Evolutionary conservation across 2,797 vertebrate species (phyloP), one percentile per base, ranked within the genome.

Genomic region (Sandelia bainsii): DNA sequence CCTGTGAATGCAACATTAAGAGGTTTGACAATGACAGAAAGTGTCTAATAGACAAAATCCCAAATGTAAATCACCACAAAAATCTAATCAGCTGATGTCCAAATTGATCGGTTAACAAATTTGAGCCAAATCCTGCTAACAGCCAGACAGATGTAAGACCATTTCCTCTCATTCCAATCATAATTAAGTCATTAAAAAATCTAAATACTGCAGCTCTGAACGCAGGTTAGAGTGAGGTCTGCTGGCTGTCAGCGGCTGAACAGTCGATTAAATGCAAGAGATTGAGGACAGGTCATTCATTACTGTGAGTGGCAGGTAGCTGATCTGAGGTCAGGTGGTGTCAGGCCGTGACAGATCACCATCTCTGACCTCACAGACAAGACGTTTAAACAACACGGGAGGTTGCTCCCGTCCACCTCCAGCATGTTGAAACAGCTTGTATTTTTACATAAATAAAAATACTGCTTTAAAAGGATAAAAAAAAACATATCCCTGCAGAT

Each of bases 281-380:
- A 48, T 25, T 7, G 20, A 23, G 29, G 34, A 46, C 54, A 1
- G 29, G 63, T 75, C 61, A 13, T 74, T 78, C 20, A 63, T 84
- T 72, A 71, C 32, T 3, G 57, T 62, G 75, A 72, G 60, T 68
- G 67, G 58, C 77, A 67, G 77, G 71, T 53, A 25, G 34, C 8
- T 77, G 78, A 79, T 77, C 69, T 66, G 73, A 69, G 72, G 82
- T 82, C 75, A 65, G 69, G 7, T 0, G 56, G 19, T 11, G 49
- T 56, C 72, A 19, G 46, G 49, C 42, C 20, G 71, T 77, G 72
- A 80, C 73, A 4, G 60, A 72, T 51, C 72, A 64, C 62, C 69
- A 39, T 52, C 64, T 13, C 23, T 45, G 44, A 68, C 52, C 27
- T 23, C 56, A 5, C 45, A 59, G 20, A 60, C 29, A 4, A 37